phyloP scores from a whole-genome alignment of 2,888 invertebrate species.

The Hirtodrosophila histrioides region DNA sequence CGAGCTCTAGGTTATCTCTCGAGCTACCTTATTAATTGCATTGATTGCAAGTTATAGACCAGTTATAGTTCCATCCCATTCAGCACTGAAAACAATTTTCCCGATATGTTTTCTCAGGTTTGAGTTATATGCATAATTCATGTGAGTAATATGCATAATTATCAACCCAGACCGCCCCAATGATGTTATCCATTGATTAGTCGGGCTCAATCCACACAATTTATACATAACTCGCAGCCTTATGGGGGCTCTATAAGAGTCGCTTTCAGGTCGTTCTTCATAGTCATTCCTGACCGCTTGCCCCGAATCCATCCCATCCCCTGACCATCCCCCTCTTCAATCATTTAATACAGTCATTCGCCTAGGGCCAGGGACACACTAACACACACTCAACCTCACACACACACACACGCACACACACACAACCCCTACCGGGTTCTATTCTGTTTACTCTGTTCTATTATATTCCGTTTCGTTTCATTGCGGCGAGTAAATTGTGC shows the following conservation, averaged over 20 bases:
- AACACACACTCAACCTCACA: background rate
- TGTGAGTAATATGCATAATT: constrained; percentile 19
- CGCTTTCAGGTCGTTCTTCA: constrained; percentile 37
- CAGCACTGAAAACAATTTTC: no score
- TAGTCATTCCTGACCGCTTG: constrained; percentile 26
- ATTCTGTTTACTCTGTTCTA: constrained; percentile 15
- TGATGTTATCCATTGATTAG: constrained; percentile 33
- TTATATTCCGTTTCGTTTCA: constrained; percentile 24
- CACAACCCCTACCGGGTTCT: constrained; percentile 8
- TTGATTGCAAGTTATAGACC: no score
- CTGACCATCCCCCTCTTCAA: constrained; percentile 5
- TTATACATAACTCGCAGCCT: constrained; percentile 30
- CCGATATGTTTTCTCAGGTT: no score
- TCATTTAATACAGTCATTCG: constrained; percentile 57
- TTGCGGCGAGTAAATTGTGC: constrained; percentile 22
- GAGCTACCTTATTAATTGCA: no score
- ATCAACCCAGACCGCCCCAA: constrained; percentile 21
- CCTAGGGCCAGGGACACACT: constrained; percentile 50
- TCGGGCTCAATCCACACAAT: constrained; percentile 26
- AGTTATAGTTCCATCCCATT: no score
- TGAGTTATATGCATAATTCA: background rate
- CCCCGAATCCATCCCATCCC: background rate
- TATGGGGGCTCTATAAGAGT: background rate
- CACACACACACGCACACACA: constrained; percentile 3
- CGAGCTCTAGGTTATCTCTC: no score